phyloP scores from a whole-genome alignment of 2,113 vertebrate species.

The Hystrix brachyura region DNA sequence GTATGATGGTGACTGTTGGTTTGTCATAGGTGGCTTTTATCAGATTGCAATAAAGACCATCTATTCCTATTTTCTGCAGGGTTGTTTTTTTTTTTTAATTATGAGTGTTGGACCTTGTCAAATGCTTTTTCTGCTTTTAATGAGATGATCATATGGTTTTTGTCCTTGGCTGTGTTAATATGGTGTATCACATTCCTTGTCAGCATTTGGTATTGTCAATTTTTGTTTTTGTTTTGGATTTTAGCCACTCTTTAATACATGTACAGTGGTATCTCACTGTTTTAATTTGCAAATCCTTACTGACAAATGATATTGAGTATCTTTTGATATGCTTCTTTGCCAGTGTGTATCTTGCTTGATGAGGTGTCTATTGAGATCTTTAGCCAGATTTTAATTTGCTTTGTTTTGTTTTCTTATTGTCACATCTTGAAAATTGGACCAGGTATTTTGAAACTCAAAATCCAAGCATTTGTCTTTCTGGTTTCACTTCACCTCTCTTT shows the following conservation, averaged over 20 bases:
- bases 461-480: background rate
- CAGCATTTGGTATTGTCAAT: background rate
- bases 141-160: too few relatives aligned
- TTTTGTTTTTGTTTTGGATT: background rate
- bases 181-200: background rate
- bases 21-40: too few relatives aligned
- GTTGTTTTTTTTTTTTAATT: too few relatives aligned
- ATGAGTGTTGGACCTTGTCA: too few relatives aligned
- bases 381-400: background rate
- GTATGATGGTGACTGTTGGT: too few relatives aligned
- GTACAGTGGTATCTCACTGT: background rate
- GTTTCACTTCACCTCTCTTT: background rate
- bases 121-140: too few relatives aligned
- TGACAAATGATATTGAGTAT: background rate
- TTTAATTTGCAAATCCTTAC: background rate
- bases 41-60: too few relatives aligned
- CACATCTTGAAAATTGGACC: background rate
- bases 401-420: background rate
- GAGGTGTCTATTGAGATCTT: background rate
- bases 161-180: too few relatives aligned
- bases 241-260: background rate
- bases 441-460: background rate
- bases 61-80: too few relatives aligned
- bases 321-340: background rate
- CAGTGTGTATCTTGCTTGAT: background rate